These are phyloP conservation scores for Mizuhopecten yessoensis DNA, from an alignment of 1,140 invertebrate species.

Conservation along the genomic window DNA sequence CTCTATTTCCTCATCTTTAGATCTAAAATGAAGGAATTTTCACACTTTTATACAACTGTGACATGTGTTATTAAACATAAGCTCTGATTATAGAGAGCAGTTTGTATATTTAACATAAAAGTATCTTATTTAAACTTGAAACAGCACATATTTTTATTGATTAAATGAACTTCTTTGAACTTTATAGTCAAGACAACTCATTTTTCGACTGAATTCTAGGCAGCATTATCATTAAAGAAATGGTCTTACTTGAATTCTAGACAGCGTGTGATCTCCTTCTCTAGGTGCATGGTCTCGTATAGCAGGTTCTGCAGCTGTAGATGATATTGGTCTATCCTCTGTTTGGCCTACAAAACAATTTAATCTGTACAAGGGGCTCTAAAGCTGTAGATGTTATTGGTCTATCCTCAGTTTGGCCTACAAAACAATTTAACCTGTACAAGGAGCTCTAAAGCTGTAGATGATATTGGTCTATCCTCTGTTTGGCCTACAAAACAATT, in stretches of 20 bases:
- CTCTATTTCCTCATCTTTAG: slow-evolving; percentile 96
- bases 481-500: slow-evolving; percentile 87
- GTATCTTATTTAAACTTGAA: too few relatives aligned
- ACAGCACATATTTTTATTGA: too few relatives aligned
- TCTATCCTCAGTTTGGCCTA: slow-evolving; percentile 94
- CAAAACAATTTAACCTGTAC: slow-evolving; percentile 47
- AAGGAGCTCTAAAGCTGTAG: too few relatives aligned
- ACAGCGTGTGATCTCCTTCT: slow-evolving; percentile 96
- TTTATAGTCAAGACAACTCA: too few relatives aligned
- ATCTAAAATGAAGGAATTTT: slow-evolving; percentile 85
- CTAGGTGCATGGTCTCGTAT: slow-evolving; percentile 96
- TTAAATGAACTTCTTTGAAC: too few relatives aligned
- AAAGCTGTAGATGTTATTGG: slow-evolving; percentile 87
- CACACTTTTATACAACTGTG: slow-evolving; percentile 37
- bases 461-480: slow-evolving; percentile 94
- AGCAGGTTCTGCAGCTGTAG: slow-evolving; percentile 96
- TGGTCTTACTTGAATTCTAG: slow-evolving; percentile 92
- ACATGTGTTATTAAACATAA: too few relatives aligned
- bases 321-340: slow-evolving; percentile 94
- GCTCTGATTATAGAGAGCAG: too few relatives aligned
- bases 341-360: slow-evolving; percentile 87
- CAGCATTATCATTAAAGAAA: not conserved
- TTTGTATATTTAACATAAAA: too few relatives aligned
- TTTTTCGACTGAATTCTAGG: too few relatives aligned
- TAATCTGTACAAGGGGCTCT: too few relatives aligned